A percentile compares a stretch with the other conserved stretches of the same genome.
phyloP scores from a whole-genome alignment of 2,888 invertebrate genomes.

The Pseudococcus longispinus region DNA sequence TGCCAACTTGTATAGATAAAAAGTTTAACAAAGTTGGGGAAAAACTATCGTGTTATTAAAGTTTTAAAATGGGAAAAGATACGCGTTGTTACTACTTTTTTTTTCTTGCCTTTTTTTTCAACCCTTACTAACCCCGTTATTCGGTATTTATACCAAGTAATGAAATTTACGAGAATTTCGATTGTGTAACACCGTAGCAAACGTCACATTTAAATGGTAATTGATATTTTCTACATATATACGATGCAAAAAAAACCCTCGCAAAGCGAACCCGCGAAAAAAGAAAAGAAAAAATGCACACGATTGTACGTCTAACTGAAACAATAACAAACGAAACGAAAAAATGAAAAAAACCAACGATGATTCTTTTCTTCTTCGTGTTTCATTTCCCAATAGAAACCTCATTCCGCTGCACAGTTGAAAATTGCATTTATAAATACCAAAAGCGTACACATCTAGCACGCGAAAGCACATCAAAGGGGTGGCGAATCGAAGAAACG shows the following conservation, averaged over 20 bases:
- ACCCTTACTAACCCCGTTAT: neutral
- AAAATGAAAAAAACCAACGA: neutral
- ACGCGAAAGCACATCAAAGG: neutral
- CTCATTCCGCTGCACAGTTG: neutral
- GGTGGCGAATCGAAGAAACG: neutral
- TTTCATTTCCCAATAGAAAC: neutral
- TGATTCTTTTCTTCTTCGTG: neutral
- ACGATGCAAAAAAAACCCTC: neutral
- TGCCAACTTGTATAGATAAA: neutral
- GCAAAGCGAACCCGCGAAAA: neutral
- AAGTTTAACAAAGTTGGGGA: neutral
- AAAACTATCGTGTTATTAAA: neutral
- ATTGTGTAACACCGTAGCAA: neutral
- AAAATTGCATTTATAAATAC: slow-evolving; percentile 24
- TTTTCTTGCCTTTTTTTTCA: neutral
- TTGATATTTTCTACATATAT: neutral
- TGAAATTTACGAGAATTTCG: slow-evolving; percentile 9
- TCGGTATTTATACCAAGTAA: neutral
- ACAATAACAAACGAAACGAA: neutral
- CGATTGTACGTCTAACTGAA: neutral
- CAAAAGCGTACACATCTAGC: neutral
- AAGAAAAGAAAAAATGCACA: neutral
- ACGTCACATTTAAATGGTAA: neutral
- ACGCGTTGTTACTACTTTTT: neutral
- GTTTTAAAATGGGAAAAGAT: slow-evolving; percentile 7